These are phyloP conservation scores for Coelopa pilipes DNA, from an alignment of 2,888 invertebrate genomes.

Conservation along the genomic window DNA sequence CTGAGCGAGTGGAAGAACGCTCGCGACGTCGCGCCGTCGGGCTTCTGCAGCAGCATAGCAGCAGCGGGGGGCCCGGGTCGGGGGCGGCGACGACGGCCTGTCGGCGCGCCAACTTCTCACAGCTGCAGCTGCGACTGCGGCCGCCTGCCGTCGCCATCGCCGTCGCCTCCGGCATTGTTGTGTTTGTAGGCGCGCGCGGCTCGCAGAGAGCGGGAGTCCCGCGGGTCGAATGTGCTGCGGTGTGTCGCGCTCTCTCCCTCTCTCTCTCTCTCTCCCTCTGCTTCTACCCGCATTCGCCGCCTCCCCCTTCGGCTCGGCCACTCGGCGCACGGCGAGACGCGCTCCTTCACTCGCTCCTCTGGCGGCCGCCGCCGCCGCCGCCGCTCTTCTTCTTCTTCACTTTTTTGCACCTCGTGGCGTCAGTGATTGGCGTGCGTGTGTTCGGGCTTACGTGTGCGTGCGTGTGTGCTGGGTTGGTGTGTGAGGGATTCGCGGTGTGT, in stretches of 20 bases:
- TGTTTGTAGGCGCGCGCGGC: not conserved
- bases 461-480: not conserved
- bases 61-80: no score
- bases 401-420: constrained; percentile 8
- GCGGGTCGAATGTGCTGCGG: no score
- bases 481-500: no score
- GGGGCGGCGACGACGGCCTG: no score
- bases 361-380: not conserved
- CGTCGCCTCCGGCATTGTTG: not conserved
- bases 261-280: no score
- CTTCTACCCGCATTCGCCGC: no score
- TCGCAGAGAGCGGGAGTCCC: no score
- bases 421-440: constrained; percentile 7
- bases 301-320: not conserved
- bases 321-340: not conserved
- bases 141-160: not conserved
- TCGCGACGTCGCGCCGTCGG: no score
- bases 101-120: no score
- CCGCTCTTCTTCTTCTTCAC: not conserved
- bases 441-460: not conserved
- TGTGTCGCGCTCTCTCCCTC: no score
- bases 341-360: not conserved
- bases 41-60: no score
- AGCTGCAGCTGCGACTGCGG: not conserved
- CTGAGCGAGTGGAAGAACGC: no score